Conservation (phyloP, 35 echinoderm and acorn worm genomes). For the Apostichopus californicus region DNA sequence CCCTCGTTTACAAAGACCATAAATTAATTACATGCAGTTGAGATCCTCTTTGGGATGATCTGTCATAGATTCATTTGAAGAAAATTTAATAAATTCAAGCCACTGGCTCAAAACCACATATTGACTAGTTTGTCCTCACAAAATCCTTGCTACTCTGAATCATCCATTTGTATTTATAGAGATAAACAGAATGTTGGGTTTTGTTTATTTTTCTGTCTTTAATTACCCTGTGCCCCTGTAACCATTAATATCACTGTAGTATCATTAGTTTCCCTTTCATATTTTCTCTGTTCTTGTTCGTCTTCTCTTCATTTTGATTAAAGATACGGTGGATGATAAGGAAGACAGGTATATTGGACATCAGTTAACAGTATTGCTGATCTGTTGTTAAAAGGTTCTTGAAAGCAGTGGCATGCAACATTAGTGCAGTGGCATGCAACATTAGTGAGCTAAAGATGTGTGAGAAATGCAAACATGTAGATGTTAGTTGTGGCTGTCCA, state of each 20-base stretch:
- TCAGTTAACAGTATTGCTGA: not conserved
- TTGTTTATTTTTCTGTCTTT: not conserved
- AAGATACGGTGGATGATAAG: not conserved
- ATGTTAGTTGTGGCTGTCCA: not conserved
- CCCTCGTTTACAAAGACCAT: no score
- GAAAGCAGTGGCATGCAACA: not conserved
- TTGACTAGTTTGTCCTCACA: no score
- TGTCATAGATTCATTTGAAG: no score
- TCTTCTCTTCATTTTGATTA: not conserved
- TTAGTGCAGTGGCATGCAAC: not conserved
- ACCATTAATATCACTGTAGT: not conserved
- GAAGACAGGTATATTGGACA: not conserved
- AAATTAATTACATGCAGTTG: no score
- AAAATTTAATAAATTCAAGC: no score
- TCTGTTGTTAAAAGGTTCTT: not conserved
- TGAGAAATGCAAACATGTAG: not conserved
- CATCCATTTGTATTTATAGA: no score
- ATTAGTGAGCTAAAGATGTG: not conserved
- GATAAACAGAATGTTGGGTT: no score
- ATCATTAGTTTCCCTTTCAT: no score
- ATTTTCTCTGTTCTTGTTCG: no score
- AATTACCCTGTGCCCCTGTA: not conserved
- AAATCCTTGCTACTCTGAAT: no score
- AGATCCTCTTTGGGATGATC: no score
- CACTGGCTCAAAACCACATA: no score